Evolutionary conservation across 2,888 invertebrate species (phyloP), one percentile per base, ranked within the genome.

Genomic region (Andrena hattorfiana): DNA sequence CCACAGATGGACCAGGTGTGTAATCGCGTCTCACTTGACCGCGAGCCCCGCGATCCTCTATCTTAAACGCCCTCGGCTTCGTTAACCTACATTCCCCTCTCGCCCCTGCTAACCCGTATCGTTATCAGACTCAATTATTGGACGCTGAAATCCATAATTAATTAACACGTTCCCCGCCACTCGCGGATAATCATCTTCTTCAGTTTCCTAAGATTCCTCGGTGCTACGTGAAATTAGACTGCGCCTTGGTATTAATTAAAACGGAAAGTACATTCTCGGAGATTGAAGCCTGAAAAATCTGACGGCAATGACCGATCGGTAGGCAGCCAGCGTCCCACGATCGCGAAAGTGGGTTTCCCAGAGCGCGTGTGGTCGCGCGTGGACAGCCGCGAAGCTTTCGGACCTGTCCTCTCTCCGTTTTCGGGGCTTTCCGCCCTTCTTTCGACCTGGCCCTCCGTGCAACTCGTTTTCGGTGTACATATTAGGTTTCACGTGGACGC

Each of bases 401-500:
- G 32, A 56, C 28, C 26, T 48, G 60, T 62, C 30, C 72, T 64
- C 48, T 62, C 62, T 28, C 42, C 56, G 13, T 79, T 81, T 80
- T 80, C 70, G 64, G 32, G 20, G 51, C 64, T 71, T 59, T 32
- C 49, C 73, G 62, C 64, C 32, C 59, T 48, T 32, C 72, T 64
- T 64, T 54, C 70, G 28, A 64, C 26, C 64, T 35, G 67, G 56
- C 28, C 72, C 67, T 63, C 23, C 26, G 26, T 73, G 69, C 81
- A 69, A 83, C 77, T 82, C 80, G 89, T 85, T 86, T 89, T 88
- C 84, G 84, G 82, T 84, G 85, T 91, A n/a, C n/a, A n/a, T n/a
- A 92, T 92, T 91, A 83, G 85, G 89, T 92, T 92, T 91, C 91
- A 89, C 89, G 87, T 85, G 82, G 87, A 89, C 83, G 85, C 80